These are phyloP conservation scores for Botia kubotai DNA, from an alignment of 2,797 vertebrate genomes.

Conservation along the genomic window DNA sequence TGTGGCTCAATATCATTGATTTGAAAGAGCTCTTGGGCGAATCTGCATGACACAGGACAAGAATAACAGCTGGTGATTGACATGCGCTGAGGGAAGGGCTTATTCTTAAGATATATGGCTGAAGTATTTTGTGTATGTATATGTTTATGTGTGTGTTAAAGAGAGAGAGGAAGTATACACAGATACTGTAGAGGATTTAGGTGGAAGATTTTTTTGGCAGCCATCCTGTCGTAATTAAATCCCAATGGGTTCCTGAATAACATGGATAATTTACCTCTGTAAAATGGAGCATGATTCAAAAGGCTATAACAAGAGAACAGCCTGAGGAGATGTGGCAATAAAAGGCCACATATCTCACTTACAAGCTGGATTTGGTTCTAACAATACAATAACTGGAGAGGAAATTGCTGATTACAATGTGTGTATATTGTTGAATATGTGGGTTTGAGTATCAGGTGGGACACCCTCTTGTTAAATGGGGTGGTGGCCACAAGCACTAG, in stretches of 20 bases:
- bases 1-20: conserved; percentile 67
- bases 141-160: not conserved
- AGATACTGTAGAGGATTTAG: not conserved
- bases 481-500: not conserved
- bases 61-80: conserved; percentile 73
- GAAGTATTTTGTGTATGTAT: not conserved
- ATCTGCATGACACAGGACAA: conserved; percentile 65
- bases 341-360: conserved; percentile 23
- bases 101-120: conserved; percentile 26
- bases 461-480: conserved; percentile 14
- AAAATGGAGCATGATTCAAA: conserved; percentile 38
- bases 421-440: not conserved
- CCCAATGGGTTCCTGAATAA: conserved; percentile 30
- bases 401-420: conserved; percentile 28
- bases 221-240: conserved; percentile 8
- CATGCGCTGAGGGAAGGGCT: conserved; percentile 56
- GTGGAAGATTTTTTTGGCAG: not conserved
- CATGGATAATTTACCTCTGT: conserved; percentile 51
- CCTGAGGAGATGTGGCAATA: conserved; percentile 25
- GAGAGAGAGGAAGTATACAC: no score
- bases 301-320: conserved; percentile 34
- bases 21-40: conserved; percentile 64
- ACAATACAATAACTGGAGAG: not conserved
- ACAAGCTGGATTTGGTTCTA: conserved; percentile 13
- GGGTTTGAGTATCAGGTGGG: not conserved